Evolutionary conservation across 2,888 invertebrate species (phyloP).

Genomic region (Hirtodrosophila histrioides): DNA sequence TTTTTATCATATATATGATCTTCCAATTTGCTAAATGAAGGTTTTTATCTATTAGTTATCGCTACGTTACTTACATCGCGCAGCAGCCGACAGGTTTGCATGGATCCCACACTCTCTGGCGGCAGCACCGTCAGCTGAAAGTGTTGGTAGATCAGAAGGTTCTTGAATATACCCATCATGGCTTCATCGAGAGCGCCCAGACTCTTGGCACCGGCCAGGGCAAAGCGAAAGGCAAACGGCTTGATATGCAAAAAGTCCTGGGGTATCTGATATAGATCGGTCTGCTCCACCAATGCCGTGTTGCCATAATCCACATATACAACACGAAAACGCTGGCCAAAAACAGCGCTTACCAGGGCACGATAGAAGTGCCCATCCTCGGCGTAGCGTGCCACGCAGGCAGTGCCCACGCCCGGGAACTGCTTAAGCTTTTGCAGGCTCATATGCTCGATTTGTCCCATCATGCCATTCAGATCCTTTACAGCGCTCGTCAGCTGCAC

Average conservation of each 20-base stretch:
- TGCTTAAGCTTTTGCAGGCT: conserved; percentile 87
- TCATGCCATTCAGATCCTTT: conserved; percentile 87
- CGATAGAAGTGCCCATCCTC: conserved; percentile 89
- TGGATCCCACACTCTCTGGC: conserved; percentile 89
- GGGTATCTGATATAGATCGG: conserved; percentile 91
- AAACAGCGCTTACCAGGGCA: conserved; percentile 90
- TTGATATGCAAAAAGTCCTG: conserved; percentile 89
- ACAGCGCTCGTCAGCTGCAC: conserved; percentile 88
- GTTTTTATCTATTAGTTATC: no score
- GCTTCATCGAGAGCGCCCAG: conserved; percentile 86
- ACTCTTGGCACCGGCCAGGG: conserved; percentile 89
- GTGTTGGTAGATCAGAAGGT: conserved; percentile 87
- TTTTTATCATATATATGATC: no score
- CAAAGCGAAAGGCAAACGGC: conserved; percentile 91
- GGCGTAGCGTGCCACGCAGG: conserved; percentile 90
- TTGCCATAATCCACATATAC: conserved; percentile 93
- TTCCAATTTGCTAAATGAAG: no score
- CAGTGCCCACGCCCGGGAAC: conserved; percentile 90
- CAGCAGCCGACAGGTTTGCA: conserved; percentile 89
- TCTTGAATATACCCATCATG: conserved; percentile 89
- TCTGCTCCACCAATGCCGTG: conserved; percentile 89
- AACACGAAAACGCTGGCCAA: conserved; percentile 89
- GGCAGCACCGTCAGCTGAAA: conserved; percentile 88
- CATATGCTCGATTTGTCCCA: conserved; percentile 89
- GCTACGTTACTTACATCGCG: conserved; percentile 49